phyloP scores from a whole-genome alignment of 2,113 vertebrate species.

The Callipepla squamata region DNA sequence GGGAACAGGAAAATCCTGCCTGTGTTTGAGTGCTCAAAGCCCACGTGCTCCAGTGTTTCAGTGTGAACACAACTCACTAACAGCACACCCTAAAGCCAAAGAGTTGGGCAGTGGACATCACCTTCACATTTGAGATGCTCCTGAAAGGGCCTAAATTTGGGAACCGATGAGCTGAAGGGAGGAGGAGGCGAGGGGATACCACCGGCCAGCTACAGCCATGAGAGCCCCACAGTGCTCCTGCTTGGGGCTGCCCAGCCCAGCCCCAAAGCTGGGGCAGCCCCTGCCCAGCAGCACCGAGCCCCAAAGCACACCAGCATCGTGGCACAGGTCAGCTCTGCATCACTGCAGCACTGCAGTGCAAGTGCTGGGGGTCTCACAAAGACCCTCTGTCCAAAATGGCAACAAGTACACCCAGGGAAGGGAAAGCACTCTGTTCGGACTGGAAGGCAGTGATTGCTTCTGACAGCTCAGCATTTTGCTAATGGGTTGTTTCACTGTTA shows the following conservation, averaged over 20 bases:
- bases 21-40: accelerated
- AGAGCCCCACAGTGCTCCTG: too few species aligned
- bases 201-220: too few species aligned
- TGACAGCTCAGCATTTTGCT: slow-evolving; percentile 37
- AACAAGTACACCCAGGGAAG: accelerated
- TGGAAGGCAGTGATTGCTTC: background rate
- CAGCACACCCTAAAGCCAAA: background rate
- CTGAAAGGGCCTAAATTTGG: too few species aligned
- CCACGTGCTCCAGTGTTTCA: accelerated
- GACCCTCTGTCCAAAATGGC: accelerated
- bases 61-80: background rate
- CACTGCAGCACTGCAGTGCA: background rate
- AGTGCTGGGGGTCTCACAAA: background rate
- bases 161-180: too few species aligned
- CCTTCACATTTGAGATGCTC: background rate
- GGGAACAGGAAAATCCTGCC: background rate
- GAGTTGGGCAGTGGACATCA: background rate
- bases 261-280: accelerated
- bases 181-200: too few species aligned
- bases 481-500: slow-evolving; percentile 49
- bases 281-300: background rate
- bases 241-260: background rate
- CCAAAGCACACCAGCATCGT: accelerated
- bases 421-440: background rate
- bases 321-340: accelerated